These are phyloP conservation scores for Aleiodes leptofemur DNA, from an alignment of 2,888 invertebrate genomes.

Conservation along the genomic window DNA sequence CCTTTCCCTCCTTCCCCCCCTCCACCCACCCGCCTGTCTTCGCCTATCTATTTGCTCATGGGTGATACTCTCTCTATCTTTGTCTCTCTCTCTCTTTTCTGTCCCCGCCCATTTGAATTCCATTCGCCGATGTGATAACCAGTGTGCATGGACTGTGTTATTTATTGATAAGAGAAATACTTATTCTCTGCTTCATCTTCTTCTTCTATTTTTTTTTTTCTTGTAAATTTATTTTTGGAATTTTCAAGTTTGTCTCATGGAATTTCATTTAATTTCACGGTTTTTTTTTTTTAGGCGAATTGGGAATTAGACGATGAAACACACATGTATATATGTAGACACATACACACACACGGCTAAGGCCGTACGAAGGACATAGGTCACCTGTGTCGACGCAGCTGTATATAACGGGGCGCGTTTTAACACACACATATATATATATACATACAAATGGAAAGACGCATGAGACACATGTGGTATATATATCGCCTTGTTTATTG, in stretches of 20 bases:
- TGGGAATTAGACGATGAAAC: constrained; percentile 24
- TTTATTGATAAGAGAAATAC: neutral
- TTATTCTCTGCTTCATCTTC: neutral
- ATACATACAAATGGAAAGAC: neutral
- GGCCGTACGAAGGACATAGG: constrained; percentile 72
- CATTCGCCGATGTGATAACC: constrained; percentile 19
- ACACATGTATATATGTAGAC: no score
- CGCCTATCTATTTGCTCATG: constrained; percentile 29
- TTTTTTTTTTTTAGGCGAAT: constrained; percentile 31
- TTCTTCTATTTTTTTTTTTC: neutral
- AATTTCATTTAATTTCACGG: neutral
- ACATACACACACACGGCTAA: constrained; percentile 52
- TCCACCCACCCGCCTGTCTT: constrained; percentile 5
- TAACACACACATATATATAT: constrained; percentile 48
- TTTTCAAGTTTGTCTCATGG: no score
- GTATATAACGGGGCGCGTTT: constrained; percentile 39
- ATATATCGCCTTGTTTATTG: constrained; percentile 38
- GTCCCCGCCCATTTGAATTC: constrained; percentile 29
- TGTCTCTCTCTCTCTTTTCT: constrained; percentile 6
- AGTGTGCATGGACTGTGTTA: neutral
- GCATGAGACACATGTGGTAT: constrained; percentile 45
- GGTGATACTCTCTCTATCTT: constrained; percentile 14
- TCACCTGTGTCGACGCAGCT: constrained; percentile 59
- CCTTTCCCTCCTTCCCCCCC: neutral
- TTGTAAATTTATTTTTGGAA: neutral